A percentile compares a stretch with the other conserved stretches of the same genome.
These are phyloP conservation scores for Plotosus lineatus DNA, from an alignment of 2,113 vertebrate species.

Conservation along the genomic window DNA sequence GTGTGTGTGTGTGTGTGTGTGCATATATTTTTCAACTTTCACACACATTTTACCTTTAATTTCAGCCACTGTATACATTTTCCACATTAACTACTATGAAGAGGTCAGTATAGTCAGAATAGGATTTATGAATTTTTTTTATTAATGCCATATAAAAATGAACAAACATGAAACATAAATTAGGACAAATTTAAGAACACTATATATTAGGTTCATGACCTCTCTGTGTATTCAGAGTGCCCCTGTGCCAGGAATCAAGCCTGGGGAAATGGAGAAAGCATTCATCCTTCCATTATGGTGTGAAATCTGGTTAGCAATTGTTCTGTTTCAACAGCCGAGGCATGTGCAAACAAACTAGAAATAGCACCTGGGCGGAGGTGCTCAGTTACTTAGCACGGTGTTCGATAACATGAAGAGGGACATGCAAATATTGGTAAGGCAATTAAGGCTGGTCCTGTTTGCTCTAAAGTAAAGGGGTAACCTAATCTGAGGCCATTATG, in stretches of 20 bases:
- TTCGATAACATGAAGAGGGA: slow-evolving; percentile 72
- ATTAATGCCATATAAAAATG: background rate
- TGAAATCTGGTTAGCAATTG: slow-evolving; percentile 70
- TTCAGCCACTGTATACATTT: background rate
- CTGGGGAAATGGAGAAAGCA: slow-evolving; percentile 58
- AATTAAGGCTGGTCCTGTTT: slow-evolving; percentile 73
- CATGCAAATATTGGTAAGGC: slow-evolving; percentile 77
- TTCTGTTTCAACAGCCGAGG: slow-evolving; percentile 59
- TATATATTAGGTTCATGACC: background rate
- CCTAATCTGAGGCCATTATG: slow-evolving; percentile 73
- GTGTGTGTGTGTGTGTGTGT: too few species aligned
- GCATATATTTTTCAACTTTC: background rate
- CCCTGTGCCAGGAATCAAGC: slow-evolving; percentile 11
- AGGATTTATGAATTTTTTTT: background rate
- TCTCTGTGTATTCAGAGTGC: background rate
- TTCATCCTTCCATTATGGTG: slow-evolving; percentile 56
- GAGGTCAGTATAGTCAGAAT: background rate
- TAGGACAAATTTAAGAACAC: background rate
- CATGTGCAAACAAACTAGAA: slow-evolving; percentile 71
- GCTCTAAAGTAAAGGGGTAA: slow-evolving; percentile 72
- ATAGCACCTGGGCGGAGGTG: slow-evolving; percentile 57
- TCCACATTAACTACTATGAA: background rate
- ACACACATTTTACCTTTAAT: background rate
- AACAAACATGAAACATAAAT: background rate
- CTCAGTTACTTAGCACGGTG: slow-evolving; percentile 70